Evolutionary conservation across 2,797 vertebrate species (phyloP), one percentile per base, ranked within the genome.

Genomic region (Enteromius radiatus): DNA sequence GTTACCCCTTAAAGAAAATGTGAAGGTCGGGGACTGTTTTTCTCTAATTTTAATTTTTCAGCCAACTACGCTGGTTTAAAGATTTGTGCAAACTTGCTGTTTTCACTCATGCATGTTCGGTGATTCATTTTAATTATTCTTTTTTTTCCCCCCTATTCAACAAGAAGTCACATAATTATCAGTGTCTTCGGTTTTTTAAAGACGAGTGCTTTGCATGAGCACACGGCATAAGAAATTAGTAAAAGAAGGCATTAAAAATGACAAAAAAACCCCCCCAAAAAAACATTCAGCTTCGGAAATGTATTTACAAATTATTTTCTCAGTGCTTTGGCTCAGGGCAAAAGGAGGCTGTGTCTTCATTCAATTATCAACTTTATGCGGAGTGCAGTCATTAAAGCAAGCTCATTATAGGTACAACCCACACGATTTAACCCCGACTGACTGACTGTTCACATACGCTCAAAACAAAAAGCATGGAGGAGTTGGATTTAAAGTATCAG

Each of bases 361-460:
- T 95, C 92, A 93, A 91, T 94, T 93, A 93, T 91, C 45, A 82
- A 88, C 88, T 89, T 92, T 90, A 91, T 94, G 91, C 91, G 89
- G 91, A 92, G 91, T 93, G 92, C 90, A 85, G 90, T 94, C 92
- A 94, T 94, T 94, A 94, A 94, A 90, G 89, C 89, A 91, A 73
- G 90, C 91, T 94, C 90, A 94, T 94, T 94, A 93, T 90, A 92
- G 88, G 90, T 89, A 91, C 89, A 92, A 89, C 21, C 67, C 59
- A 38, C 78, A 92, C 91, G 90, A 93, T 93, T 92, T 90, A 92
- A 91, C 92, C 86, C 31, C n/a, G 28, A 28, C 61, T 23, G 54
- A 56, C 52, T 54, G 45, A 47, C 47, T 52, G 21, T 33, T 75
- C 52, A 26, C 3, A 59, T 59, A 17, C 4, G 0, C 52, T 75